Base-by-base conservation (phyloP, 2,113 vertebrate genomes). In the Erythrolamprus reginae region DNA sequence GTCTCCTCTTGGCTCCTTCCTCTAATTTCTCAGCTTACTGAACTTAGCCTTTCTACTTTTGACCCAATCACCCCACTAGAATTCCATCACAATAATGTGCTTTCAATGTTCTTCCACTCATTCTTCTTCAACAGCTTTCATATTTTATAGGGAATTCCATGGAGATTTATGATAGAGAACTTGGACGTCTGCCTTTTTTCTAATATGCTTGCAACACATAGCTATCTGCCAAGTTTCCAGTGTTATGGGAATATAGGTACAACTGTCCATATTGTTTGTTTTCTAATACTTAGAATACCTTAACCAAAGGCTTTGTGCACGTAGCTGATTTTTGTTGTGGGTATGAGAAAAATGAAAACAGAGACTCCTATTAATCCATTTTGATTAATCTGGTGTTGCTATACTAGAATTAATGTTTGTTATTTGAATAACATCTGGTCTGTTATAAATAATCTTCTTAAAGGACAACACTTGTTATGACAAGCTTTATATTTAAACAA, bases 401-500 rank as follows among this genome's bases (percentile, higher is more conserved):
- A 83, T 89, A n/a, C 26, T 93, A 93, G 52, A 38, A 90, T 95
- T 90, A 94, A 82, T 70, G 55, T 88, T 91, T 95, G 53, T 93
- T 92, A 52, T 86, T n/a, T 89, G 92, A 86, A 94, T 94, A 94
- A 95, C 94, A 92, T 13, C 19, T 92, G 89, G 7, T 45, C 92
- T 84, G 84, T 58, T 90, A 52, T 65, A 94, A 96, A 93, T 96
- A 93, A 93, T 94, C 92, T 94, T 28, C 88, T 92, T 96, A 51
- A 13, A 70, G 92, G 91, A 0, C 0, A 87, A 89, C 87, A 82
- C 0, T 38, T 86, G 53, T 94, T 93, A 92, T 91, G 88, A 90
- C 92, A 95, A 89, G 90, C 90, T 83, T 50, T 47, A 86, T 84
- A 90, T 65, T 52, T 95, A 0, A 38, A 93, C 48, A 93, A 90